A percentile compares a stretch with the other conserved stretches of the same genome.
These are phyloP conservation scores for Morone saxatilis DNA, from an alignment of 2,113 vertebrate species.

Conservation along the genomic window DNA sequence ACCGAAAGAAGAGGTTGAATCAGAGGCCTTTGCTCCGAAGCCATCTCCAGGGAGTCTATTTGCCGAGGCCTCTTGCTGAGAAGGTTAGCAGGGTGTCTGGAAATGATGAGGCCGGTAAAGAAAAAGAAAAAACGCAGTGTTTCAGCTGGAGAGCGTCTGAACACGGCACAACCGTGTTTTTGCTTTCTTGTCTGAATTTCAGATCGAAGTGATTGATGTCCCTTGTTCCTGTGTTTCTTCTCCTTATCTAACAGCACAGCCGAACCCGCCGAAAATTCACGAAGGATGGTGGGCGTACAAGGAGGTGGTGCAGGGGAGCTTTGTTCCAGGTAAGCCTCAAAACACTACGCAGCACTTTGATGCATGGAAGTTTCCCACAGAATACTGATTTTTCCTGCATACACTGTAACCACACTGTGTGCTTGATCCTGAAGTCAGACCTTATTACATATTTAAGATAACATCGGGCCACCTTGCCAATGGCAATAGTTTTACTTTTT, in stretches of 20 bases:
- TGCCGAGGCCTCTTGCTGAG: slow-evolving; percentile 29
- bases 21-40: slow-evolving; percentile 28
- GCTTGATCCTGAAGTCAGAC: slow-evolving; percentile 27
- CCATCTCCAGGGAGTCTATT: slow-evolving; percentile 26
- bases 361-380: slow-evolving; percentile 14
- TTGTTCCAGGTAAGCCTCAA: slow-evolving; percentile 94
- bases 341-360: slow-evolving; percentile 38
- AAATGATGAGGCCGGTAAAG: slow-evolving; percentile 6
- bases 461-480: slow-evolving; percentile 58
- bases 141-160: not conserved
- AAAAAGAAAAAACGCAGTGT: not conserved
- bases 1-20: not conserved
- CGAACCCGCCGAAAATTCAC: slow-evolving; percentile 97
- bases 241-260: slow-evolving; percentile 89
- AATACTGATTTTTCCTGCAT: slow-evolving; percentile 36
- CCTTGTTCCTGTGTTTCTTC: slow-evolving; percentile 51
- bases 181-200: slow-evolving; percentile 29
- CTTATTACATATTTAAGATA: slow-evolving; percentile 49
- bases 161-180: not conserved
- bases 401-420: slow-evolving; percentile 1
- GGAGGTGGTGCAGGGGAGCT: slow-evolving; percentile 99
- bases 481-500: slow-evolving; percentile 51
- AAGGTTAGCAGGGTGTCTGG: slow-evolving; percentile 17
- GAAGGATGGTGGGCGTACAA: slow-evolving; percentile 99
- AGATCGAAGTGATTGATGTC: slow-evolving; percentile 48